Percentiles rank a stretch among this genome's conserved stretches.
Conservation (phyloP, 2,888 invertebrate species). For the Lepidocyrtinus sp. region DNA sequence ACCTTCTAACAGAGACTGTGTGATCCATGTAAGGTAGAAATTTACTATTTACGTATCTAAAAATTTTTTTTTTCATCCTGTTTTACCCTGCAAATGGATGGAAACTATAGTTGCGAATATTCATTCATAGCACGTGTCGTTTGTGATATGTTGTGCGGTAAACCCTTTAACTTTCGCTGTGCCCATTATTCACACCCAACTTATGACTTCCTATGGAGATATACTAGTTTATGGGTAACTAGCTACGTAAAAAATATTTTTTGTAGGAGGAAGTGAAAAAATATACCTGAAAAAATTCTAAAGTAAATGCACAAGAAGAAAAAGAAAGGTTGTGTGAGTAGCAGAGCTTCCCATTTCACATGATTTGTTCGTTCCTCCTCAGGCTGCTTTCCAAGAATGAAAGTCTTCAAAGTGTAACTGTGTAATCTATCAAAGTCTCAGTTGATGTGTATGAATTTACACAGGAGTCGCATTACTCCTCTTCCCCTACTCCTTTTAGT, state of each 20-base stretch:
- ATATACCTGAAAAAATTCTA: too few species aligned
- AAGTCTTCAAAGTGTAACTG: slow-evolving; percentile 57
- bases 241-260: neutral
- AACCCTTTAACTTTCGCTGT: neutral
- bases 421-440: slow-evolving; percentile 67
- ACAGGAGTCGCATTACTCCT: slow-evolving; percentile 34
- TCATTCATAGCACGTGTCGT: slow-evolving; percentile 7
- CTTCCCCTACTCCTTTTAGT: neutral
- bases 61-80: too few species aligned
- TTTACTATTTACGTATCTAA: too few species aligned
- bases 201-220: neutral
- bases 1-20: too few species aligned
- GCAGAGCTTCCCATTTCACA: slow-evolving; percentile 40
- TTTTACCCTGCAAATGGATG: too few species aligned
- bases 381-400: slow-evolving; percentile 30
- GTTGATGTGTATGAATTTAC: slow-evolving; percentile 62
- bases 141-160: slow-evolving; percentile 10
- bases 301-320: neutral
- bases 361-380: slow-evolving; percentile 48
- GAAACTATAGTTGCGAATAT: too few species aligned
- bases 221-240: neutral
- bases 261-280: too few species aligned
- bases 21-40: too few species aligned
- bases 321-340: neutral
- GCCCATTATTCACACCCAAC: slow-evolving; percentile 13